Evolutionary conservation across 2,888 invertebrate species (phyloP), one percentile per base, ranked within the genome.

Genomic region (Deilephila elpenor): DNA sequence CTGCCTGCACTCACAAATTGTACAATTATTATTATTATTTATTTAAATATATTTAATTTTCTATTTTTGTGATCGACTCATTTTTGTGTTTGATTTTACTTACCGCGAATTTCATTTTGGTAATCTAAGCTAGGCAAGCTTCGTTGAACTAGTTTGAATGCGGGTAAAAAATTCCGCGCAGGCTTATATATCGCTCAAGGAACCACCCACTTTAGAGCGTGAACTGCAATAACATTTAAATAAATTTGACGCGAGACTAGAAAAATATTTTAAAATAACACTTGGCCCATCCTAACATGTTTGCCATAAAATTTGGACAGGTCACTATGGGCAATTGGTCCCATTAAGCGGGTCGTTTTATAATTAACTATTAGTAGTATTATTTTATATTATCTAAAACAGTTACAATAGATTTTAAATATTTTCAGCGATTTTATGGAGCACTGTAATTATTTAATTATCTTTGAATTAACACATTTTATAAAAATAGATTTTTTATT

Each of bases 111-210:
- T 86, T 92, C 92, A 93, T 93, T 82, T 86, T 88, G 74, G 74
- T 80, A 74, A 70, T 79, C 74, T 81, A 78, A 78, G 85, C 80
- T 85, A 85, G 88, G 75, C 88, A 88, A 88, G 90, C 90, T 88
- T 84, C 86, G 89, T 78, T 91, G 90, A 88, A 90, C 93, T 93
- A 93, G 89, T 90, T 93, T 81, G 92, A 93, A 89, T 93, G 93
- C 83, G 82, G 86, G 79, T 86, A 85, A 91, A 93, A 89, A 92
- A 92, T 84, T 88, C 86, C 82, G 89, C 88, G 89, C 90, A 82
- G 83, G 90, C 92, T 91, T 93, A 87, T 93, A 93, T 93, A 93
- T 91, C 79, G 77, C 80, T 83, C 85, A 82, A 83, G 84, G 89
- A 89, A 84, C 92, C 93, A 91, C 92, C 92, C 90, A 93, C 92